These are phyloP conservation scores for Talpa occidentalis DNA, from an alignment of 2,113 vertebrate genomes.

Conservation along the genomic window DNA sequence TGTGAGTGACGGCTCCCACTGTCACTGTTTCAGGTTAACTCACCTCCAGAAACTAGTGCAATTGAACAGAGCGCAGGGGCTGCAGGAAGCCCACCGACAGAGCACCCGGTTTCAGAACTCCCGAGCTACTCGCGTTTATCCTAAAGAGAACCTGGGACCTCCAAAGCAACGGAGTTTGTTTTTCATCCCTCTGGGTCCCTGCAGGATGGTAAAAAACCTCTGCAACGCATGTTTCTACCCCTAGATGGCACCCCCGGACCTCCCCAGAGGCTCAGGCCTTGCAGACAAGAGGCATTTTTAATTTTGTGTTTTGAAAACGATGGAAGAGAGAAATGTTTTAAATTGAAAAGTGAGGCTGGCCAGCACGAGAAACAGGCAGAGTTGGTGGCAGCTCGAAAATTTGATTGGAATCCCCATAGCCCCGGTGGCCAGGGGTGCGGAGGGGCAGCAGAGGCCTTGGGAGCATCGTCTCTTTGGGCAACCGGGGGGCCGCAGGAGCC, in stretches of 20 bases:
- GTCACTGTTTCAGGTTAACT: background rate
- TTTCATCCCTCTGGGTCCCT: background rate
- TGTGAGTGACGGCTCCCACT: background rate
- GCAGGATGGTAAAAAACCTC: rapidly evolving
- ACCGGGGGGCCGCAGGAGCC: too few relatives aligned
- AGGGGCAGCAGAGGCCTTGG: too few relatives aligned
- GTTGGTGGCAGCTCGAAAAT: too few relatives aligned
- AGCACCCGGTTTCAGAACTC: background rate
- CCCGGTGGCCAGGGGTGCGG: too few relatives aligned
- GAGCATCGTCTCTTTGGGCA: too few relatives aligned
- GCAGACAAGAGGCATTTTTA: background rate
- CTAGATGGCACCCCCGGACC: conserved; percentile 10
- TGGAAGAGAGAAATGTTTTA: background rate
- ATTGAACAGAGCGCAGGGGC: background rate
- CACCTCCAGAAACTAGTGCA: background rate
- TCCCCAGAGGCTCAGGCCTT: too few relatives aligned
- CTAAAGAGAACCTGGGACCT: background rate
- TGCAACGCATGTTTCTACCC: background rate
- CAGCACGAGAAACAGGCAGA: background rate
- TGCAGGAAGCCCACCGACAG: too few relatives aligned
- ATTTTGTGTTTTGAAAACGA: background rate
- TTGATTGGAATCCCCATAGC: too few relatives aligned
- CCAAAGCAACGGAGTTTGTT: background rate
- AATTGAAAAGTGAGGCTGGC: background rate
- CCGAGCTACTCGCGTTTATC: background rate